Evolutionary conservation across 2,113 vertebrate species (phyloP), one percentile per base, ranked within the genome.

Genomic region (Lophochroa leadbeateri): DNA sequence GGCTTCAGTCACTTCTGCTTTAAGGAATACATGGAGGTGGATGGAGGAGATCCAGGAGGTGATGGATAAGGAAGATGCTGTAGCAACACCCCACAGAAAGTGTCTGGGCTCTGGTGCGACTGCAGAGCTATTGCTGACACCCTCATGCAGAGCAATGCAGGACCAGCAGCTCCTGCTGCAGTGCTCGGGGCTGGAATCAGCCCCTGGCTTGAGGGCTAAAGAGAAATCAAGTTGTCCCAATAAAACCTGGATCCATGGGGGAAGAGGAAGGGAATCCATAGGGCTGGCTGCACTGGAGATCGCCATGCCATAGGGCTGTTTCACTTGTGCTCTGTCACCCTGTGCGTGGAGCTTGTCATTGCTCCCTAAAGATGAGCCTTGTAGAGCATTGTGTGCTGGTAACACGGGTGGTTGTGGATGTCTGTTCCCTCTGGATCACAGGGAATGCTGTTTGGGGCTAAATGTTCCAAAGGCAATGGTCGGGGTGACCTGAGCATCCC

Each of bases 401-500:
- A 28, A 10, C 0, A 0, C 17, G 6, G 43, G n/a, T 0, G 7
- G 31, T 4, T 24, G 39, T 10, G 43, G 12, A 19, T 19, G 23
- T 31, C 13, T 1, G 1, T 17, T 79, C 31, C 52, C n/a, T 25
- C 6, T 0, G 4, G 74, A 18, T 33, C 43, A 5, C 57, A 11
- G 63, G 55, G 63, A 65, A 44, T 0, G 7, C 27, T 7, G 11
- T 50, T 7, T 41, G 69, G 53, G 69, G 31, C 27, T n/a, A 21
- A 43, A 43, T 0, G 0, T 31, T 57, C 11, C 1, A 10, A 25
- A 27, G 5, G 33, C 31, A 41, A 4, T 2, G 31, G 13, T 8
- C 0, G 1, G 33, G 44, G 14, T 64, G 57, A 37, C 55, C 68
- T 18, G 68, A 61, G 58, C 58, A 61, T 61, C 35, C 58, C 4